phyloP scores from a whole-genome alignment of 2,888 invertebrate genomes.

The Chironomus tentans region DNA sequence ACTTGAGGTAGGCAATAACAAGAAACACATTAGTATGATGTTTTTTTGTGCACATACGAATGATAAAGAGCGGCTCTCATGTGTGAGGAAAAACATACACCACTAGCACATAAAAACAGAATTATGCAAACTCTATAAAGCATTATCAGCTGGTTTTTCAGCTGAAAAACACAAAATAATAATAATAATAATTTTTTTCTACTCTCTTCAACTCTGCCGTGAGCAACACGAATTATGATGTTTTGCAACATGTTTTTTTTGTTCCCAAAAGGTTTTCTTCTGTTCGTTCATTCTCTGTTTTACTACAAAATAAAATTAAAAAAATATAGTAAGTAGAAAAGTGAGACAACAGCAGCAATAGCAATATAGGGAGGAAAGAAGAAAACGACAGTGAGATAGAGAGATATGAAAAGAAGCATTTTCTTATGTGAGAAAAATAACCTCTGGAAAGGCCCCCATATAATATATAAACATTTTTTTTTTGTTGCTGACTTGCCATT shows the following conservation, averaged over 20 bases:
- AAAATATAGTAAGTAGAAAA: neutral
- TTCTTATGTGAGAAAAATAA: slow-evolving; percentile 16
- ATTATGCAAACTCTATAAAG: slow-evolving; percentile 17
- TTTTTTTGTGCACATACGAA: neutral
- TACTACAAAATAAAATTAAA: too few species aligned
- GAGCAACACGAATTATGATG: slow-evolving; percentile 22
- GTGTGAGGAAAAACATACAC: neutral
- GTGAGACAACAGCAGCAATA: neutral
- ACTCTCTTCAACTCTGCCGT: neutral
- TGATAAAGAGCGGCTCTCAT: slow-evolving; percentile 12
- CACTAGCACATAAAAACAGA: neutral
- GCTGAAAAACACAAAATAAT: neutral
- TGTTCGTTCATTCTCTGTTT: neutral
- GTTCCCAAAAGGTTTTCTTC: neutral
- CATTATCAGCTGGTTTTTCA: slow-evolving; percentile 10
- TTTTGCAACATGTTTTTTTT: slow-evolving; percentile 5
- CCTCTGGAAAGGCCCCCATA: neutral
- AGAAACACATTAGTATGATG: slow-evolving; percentile 1
- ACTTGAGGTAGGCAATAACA: slow-evolving; percentile 8
- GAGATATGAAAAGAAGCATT: slow-evolving; percentile 6
- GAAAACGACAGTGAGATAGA: neutral
- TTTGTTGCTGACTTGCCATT: neutral
- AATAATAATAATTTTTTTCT: neutral
- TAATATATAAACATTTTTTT: neutral
- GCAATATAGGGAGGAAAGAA: too few species aligned